Conservation (phyloP, 2,888 invertebrate species). For the Brachypterus glaber region DNA sequence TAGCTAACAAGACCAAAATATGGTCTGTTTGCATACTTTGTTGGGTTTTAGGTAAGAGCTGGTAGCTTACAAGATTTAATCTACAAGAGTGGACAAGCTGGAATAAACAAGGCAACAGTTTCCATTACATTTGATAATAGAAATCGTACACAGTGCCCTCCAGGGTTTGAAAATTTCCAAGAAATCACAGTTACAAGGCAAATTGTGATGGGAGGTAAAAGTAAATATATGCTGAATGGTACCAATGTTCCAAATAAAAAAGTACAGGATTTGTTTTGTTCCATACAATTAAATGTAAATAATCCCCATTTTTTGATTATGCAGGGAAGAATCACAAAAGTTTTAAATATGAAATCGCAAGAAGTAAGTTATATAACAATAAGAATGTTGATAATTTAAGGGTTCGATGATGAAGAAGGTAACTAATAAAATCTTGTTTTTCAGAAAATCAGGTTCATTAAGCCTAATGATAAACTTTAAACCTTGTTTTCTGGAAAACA, state of each 20-base stretch:
- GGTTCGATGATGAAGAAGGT: too few relatives aligned
- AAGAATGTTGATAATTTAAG: too few relatives aligned
- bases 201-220: constrained; percentile 79
- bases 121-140: constrained; percentile 92
- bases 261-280: constrained; percentile 90
- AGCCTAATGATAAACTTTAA: too few relatives aligned
- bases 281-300: constrained; percentile 95
- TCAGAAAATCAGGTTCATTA: too few relatives aligned
- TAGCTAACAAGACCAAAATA: not conserved
- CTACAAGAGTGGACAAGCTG: constrained; percentile 96
- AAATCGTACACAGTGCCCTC: constrained; percentile 70
- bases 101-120: constrained; percentile 90
- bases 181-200: constrained; percentile 91
- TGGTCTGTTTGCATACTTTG: not conserved
- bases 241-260: constrained; percentile 80
- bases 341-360: constrained; percentile 95
- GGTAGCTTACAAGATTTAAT: constrained; percentile 87
- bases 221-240: constrained; percentile 92
- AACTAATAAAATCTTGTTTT: too few relatives aligned
- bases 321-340: constrained; percentile 99
- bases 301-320: constrained; percentile 99
- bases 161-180: constrained; percentile 82
- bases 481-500: too few relatives aligned
- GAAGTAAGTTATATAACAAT: constrained; percentile 69
- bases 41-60: constrained; percentile 74